A percentile compares a stretch with the other conserved stretches of the same genome.
Conservation (phyloP, 1,140 invertebrate genomes). For the Leptoteleia sp. region DNA sequence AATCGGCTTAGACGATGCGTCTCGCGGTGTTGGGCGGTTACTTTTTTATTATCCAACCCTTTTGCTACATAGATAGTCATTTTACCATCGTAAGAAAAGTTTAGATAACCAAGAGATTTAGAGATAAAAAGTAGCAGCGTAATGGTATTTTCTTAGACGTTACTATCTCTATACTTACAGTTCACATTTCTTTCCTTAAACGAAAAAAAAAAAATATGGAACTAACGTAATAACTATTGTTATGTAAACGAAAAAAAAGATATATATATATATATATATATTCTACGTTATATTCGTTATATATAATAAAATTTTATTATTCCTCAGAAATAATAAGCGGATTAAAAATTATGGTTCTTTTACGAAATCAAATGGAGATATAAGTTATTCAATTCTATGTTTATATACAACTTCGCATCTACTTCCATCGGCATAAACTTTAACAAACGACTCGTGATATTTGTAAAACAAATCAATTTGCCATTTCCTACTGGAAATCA, state of each 20-base stretch:
- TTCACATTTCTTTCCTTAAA: constrained; percentile 2
- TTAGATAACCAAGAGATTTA: constrained; percentile 28
- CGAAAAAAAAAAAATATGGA: not conserved
- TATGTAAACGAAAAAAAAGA: constrained; percentile 3
- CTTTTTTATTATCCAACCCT: constrained; percentile 24
- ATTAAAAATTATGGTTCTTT: not conserved
- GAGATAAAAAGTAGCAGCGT: constrained; percentile 24
- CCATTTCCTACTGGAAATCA: no score
- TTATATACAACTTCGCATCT: no score
- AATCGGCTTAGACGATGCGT: constrained; percentile 28
- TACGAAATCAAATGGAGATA: no score
- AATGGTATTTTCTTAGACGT: constrained; percentile 18
- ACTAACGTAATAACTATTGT: constrained; percentile 3
- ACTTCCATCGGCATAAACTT: no score
- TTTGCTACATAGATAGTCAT: constrained; percentile 10
- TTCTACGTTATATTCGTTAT: not conserved
- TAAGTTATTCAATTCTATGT: no score
- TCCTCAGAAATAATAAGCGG: no score
- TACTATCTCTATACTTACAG: constrained; percentile 19
- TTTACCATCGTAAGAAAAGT: constrained; percentile 17
- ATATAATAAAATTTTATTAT: not conserved
- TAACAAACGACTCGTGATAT: no score
- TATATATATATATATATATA: no score
- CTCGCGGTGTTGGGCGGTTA: constrained; percentile 17
- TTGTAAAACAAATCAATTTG: no score